Percentiles rank a stretch among this genome's conserved stretches.
Conservation (phyloP, 1,140 invertebrate genomes). For the Drosophila prosaltans region DNA sequence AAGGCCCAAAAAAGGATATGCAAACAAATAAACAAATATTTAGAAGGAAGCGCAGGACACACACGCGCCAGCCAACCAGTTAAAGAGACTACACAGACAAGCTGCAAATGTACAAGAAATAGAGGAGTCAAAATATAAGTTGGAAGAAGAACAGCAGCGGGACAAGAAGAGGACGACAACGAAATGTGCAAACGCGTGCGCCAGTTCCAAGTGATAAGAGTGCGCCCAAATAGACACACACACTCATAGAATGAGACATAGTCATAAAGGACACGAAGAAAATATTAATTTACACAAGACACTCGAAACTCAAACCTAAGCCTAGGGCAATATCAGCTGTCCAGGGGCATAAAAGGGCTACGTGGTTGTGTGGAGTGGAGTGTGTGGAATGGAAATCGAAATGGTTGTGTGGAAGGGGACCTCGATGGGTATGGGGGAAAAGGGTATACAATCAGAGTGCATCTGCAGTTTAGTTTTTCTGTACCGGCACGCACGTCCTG, state of each 20-base stretch:
- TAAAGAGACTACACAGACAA: slow-evolving; percentile 64
- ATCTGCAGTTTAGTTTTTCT: slow-evolving; percentile 46
- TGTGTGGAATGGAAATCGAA: no score
- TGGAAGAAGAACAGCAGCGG: slow-evolving; percentile 13
- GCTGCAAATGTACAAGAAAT: slow-evolving; percentile 55
- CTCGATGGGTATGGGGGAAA: neutral
- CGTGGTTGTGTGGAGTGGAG: neutral
- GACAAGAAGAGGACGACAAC: slow-evolving; percentile 40
- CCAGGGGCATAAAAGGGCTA: slow-evolving; percentile 49
- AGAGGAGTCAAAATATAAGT: slow-evolving; percentile 1
- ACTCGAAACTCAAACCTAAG: slow-evolving; percentile 1
- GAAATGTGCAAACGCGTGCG: slow-evolving; percentile 73
- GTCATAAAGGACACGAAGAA: slow-evolving; percentile 51
- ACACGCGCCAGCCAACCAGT: slow-evolving; percentile 19
- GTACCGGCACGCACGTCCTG: slow-evolving; percentile 56
- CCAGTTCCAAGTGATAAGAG: slow-evolving; percentile 63
- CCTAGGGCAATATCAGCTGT: slow-evolving; percentile 56
- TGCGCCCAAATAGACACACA: slow-evolving; percentile 22
- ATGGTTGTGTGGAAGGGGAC: no score
- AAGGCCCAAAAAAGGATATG: slow-evolving; percentile 46
- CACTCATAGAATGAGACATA: slow-evolving; percentile 13
- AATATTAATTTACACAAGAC: slow-evolving; percentile 75
- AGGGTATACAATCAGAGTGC: slow-evolving; percentile 51
- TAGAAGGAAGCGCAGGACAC: slow-evolving; percentile 60
- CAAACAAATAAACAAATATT: slow-evolving; percentile 69